These are phyloP conservation scores for Tanaodytes sp. DNA, from an alignment of 2,888 invertebrate species.

Conservation along the genomic window DNA sequence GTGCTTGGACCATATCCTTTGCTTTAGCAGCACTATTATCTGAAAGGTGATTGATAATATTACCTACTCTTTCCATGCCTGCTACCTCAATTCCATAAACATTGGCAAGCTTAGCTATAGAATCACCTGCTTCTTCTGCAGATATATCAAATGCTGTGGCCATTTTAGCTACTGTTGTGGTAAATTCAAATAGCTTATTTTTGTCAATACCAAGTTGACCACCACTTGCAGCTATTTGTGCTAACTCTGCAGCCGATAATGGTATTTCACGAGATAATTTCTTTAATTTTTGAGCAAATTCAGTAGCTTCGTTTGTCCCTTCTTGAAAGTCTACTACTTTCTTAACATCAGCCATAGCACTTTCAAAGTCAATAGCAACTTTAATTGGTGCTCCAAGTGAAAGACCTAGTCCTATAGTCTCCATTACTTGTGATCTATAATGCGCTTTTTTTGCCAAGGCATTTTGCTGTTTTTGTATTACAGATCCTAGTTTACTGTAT, in stretches of 20 bases:
- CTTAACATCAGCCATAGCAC: slow-evolving; percentile 20
- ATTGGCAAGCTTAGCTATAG: slow-evolving; percentile 16
- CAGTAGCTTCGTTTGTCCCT: not conserved
- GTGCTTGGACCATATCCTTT: slow-evolving; percentile 26
- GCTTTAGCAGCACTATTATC: slow-evolving; percentile 34
- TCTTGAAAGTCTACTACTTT: slow-evolving; percentile 7
- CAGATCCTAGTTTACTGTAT: too few relatives aligned
- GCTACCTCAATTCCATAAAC: slow-evolving; percentile 21
- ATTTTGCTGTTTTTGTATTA: not conserved
- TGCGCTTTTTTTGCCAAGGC: slow-evolving; percentile 12
- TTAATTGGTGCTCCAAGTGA: slow-evolving; percentile 20
- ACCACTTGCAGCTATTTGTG: slow-evolving; percentile 37
- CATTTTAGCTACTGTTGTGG: slow-evolving; percentile 16
- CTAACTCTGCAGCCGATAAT: slow-evolving; percentile 23
- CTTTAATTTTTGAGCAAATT: slow-evolving; percentile 8
- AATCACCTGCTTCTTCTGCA: slow-evolving; percentile 28
- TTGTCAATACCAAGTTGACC: slow-evolving; percentile 29
- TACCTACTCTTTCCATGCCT: too few relatives aligned
- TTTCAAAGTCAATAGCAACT: slow-evolving; percentile 21
- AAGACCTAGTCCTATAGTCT: slow-evolving; percentile 14
- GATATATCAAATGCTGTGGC: slow-evolving; percentile 30
- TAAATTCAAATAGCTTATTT: slow-evolving; percentile 9
- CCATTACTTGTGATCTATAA: slow-evolving; percentile 17
- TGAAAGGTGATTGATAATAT: slow-evolving; percentile 22
- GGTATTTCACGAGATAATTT: slow-evolving; percentile 1